phyloP scores from a whole-genome alignment of 2,113 vertebrate species.

The Rhinoderma darwinii region DNA sequence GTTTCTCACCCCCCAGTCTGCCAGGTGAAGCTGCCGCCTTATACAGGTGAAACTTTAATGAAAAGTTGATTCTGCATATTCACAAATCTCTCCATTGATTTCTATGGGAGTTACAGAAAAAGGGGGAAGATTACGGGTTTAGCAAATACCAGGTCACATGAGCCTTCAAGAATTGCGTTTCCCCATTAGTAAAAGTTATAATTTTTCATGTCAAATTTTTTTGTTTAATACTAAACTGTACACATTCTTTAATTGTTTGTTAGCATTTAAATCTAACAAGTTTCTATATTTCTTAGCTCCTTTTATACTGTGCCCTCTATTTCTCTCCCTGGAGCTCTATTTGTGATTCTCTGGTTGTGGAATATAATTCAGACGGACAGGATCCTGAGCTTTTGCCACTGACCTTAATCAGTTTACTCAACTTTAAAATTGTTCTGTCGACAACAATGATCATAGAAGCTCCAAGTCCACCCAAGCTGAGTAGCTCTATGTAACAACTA shows the following conservation, averaged over 20 bases:
- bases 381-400: constrained; percentile 57
- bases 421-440: constrained; percentile 47
- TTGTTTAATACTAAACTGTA: not conserved
- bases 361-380: constrained; percentile 51
- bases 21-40: too few species aligned
- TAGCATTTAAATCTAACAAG: not conserved
- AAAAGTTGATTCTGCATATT: not conserved
- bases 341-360: constrained; percentile 40
- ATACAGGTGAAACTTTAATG: too few species aligned
- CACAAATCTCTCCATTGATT: not conserved
- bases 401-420: constrained; percentile 58
- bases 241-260: not conserved
- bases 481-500: constrained; percentile 33
- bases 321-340: constrained; percentile 23
- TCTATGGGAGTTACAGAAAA: not conserved
- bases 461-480: constrained; percentile 2
- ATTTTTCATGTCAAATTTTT: not conserved
- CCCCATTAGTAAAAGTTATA: not conserved
- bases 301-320: constrained; percentile 24
- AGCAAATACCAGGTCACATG: not conserved
- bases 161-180: not conserved
- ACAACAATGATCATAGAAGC: constrained; percentile 38
- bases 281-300: not conserved
- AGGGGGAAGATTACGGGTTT: not conserved
- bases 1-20: too few species aligned